Percentiles rank a stretch among this genome's conserved stretches.
These are phyloP conservation scores for Triplophysa bombifrons DNA, from an alignment of 2,797 vertebrate genomes.

Conservation along the genomic window DNA sequence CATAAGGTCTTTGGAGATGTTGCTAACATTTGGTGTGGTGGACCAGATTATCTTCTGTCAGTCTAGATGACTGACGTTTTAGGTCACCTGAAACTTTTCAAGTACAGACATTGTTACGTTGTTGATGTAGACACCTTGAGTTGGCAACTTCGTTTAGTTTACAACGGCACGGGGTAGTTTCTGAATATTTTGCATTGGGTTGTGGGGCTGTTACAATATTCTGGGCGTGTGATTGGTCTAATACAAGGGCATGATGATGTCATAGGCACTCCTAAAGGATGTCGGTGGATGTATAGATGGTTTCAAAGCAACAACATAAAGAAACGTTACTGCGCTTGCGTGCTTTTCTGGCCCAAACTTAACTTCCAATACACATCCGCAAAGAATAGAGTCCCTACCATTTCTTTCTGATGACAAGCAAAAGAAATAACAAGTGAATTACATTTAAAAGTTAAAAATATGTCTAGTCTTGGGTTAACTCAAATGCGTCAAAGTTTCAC, in stretches of 20 bases:
- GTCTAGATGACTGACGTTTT: neutral
- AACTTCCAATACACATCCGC: too few species aligned
- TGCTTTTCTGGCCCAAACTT: too few species aligned
- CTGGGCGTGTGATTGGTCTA: neutral
- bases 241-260: neutral
- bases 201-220: too few species aligned
- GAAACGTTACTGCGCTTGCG: too few species aligned
- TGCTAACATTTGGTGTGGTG: neutral
- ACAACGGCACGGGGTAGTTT: neutral
- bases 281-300: slow-evolving; percentile 5
- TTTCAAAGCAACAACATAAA: too few species aligned
- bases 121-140: neutral
- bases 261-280: neutral
- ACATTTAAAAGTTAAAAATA: too few species aligned
- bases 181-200: neutral
- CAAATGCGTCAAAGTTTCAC: too few species aligned
- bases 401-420: too few species aligned
- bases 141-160: too few species aligned
- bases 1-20: slow-evolving; percentile 12
- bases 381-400: too few species aligned
- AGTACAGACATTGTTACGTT: neutral
- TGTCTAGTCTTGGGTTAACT: too few species aligned
- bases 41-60: neutral
- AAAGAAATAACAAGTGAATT: too few species aligned
- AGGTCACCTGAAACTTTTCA: neutral